These are phyloP conservation scores for Raja brachyura DNA, from an alignment of 2,113 vertebrate genomes.

Conservation along the genomic window DNA sequence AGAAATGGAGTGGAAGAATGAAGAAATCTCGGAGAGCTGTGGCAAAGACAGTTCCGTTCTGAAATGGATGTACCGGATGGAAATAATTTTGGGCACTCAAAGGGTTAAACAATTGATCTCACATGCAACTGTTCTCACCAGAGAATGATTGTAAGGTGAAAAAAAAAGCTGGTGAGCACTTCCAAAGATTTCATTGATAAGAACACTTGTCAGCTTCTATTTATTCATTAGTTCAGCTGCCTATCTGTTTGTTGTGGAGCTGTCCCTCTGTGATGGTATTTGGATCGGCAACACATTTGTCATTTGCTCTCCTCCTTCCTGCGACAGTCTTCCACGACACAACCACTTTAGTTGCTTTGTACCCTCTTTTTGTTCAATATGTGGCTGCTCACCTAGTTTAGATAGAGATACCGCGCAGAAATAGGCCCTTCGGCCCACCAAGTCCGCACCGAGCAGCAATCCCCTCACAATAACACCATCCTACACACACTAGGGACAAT, in stretches of 20 bases:
- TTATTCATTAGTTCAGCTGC: constrained; percentile 1
- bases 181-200: neutral
- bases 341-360: constrained; percentile 25
- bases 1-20: neutral
- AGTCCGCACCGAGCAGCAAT: too few relatives aligned
- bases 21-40: neutral
- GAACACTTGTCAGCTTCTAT: constrained; percentile 9
- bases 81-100: neutral
- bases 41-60: neutral
- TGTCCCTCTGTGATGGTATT: constrained; percentile 19
- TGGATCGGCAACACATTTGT: constrained; percentile 23
- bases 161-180: neutral
- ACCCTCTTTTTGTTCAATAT: neutral
- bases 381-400: neutral
- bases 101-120: constrained; percentile 16
- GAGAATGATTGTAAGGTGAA: neutral
- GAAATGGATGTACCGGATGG: neutral
- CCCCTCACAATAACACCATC: too few relatives aligned
- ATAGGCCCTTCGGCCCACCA: too few relatives aligned
- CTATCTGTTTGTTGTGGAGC: constrained; percentile 2
- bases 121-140: neutral
- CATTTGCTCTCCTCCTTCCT: constrained; percentile 7
- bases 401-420: too few relatives aligned
- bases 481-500: too few relatives aligned
- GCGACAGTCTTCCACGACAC: neutral